These are phyloP conservation scores for Corydoras maculifer DNA, from an alignment of 2,113 vertebrate species.

Conservation along the genomic window DNA sequence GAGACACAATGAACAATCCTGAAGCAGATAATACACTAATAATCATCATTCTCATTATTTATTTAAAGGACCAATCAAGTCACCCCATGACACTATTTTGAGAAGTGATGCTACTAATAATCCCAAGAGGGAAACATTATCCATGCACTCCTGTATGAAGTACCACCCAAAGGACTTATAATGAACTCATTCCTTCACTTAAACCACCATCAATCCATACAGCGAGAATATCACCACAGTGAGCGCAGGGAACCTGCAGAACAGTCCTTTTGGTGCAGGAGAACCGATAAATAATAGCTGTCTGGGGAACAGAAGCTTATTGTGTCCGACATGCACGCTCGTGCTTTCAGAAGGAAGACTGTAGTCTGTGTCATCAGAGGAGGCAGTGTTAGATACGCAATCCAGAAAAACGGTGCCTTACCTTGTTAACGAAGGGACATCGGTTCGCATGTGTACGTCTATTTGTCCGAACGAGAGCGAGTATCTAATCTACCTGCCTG, in stretches of 20 bases:
- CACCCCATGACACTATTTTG: too few relatives aligned
- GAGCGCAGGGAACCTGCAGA: background rate
- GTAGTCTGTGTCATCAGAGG: conserved; percentile 1
- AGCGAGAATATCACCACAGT: conserved; percentile 4
- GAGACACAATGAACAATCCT: too few relatives aligned
- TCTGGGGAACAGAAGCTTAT: conserved; percentile 29
- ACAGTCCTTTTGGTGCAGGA: background rate
- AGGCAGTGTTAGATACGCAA: background rate
- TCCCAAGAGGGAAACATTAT: too few relatives aligned
- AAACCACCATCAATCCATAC: too few relatives aligned
- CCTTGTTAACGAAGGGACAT: conserved; percentile 46
- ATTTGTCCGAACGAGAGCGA: conserved; percentile 45
- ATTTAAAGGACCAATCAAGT: too few relatives aligned
- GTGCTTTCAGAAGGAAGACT: conserved; percentile 1
- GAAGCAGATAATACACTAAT: too few relatives aligned
- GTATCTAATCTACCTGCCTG: conserved; percentile 64
- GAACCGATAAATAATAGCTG: conserved; percentile 15
- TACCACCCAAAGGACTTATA: too few relatives aligned
- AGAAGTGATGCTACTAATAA: too few relatives aligned
- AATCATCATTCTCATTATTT: too few relatives aligned
- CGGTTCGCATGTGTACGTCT: conserved; percentile 28
- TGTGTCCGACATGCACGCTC: conserved; percentile 22
- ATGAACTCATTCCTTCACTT: too few relatives aligned
- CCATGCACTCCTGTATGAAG: too few relatives aligned
- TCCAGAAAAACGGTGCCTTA: conserved; percentile 55